These are phyloP conservation scores for Platyura marginata DNA, from an alignment of 1,140 invertebrate species.

Conservation along the genomic window DNA sequence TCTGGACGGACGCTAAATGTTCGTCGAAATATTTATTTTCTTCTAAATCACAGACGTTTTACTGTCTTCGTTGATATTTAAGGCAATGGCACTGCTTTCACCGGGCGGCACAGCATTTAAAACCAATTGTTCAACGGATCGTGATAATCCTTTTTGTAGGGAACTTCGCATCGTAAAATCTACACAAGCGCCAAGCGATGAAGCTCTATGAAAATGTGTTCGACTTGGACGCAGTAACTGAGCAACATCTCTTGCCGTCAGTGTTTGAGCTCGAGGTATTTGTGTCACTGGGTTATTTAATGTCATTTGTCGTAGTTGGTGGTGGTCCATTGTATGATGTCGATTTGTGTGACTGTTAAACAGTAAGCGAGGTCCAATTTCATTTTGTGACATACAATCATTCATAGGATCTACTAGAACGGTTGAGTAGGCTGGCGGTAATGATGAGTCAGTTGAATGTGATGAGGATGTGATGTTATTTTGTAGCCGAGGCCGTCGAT, in stretches of 20 bases:
- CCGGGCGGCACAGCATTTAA: slow-evolving; percentile 35
- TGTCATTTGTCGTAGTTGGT: neutral
- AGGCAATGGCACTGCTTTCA: slow-evolving; percentile 5
- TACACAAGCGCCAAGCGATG: slow-evolving; percentile 5
- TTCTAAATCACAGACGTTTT: slow-evolving; percentile 1
- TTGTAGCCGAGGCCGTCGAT: slow-evolving; percentile 12
- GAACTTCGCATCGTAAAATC: slow-evolving; percentile 10
- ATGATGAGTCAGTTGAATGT: slow-evolving; percentile 6
- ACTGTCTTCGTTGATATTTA: neutral
- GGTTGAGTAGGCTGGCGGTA: slow-evolving; percentile 34
- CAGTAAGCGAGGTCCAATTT: slow-evolving; percentile 10
- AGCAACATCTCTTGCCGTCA: slow-evolving; percentile 36
- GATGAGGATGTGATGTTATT: slow-evolving; percentile 11
- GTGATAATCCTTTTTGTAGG: slow-evolving; percentile 16
- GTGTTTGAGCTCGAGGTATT: slow-evolving; percentile 6
- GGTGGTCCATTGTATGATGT: slow-evolving; percentile 8
- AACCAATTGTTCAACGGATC: slow-evolving; percentile 35
- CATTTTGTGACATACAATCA: too few relatives aligned
- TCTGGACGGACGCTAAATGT: too few relatives aligned
- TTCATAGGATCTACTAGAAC: slow-evolving; percentile 18
- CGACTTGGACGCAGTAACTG: slow-evolving; percentile 28
- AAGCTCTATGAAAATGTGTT: slow-evolving; percentile 1
- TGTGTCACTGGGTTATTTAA: too few relatives aligned
- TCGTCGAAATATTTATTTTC: too few relatives aligned
- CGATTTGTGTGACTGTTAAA: slow-evolving; percentile 4